These are phyloP conservation scores for Neria commutata DNA, from an alignment of 2,888 invertebrate species.

Conservation along the genomic window DNA sequence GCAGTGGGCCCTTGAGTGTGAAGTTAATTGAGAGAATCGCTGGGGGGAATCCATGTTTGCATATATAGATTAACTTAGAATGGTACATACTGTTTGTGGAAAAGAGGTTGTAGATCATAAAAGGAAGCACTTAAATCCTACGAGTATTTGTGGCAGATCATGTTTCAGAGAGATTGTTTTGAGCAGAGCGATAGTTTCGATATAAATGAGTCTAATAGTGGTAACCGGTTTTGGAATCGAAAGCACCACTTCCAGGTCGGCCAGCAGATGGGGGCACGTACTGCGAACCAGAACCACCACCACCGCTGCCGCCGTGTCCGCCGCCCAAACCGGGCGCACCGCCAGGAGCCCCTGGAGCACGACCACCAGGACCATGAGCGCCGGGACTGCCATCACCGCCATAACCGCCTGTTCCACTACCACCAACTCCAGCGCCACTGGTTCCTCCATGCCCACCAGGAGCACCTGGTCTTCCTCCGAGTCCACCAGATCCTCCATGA, in stretches of 20 bases:
- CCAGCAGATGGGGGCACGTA: conserved; percentile 40
- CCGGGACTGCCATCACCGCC: conserved; percentile 19
- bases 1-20: neutral
- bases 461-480: conserved; percentile 3
- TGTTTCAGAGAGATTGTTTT: conserved; percentile 34
- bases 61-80: neutral
- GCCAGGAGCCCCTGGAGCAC: conserved; percentile 15
- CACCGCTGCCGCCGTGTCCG: conserved; percentile 18
- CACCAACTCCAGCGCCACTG: conserved; percentile 32
- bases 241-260: conserved; percentile 59
- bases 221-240: conserved; percentile 62
- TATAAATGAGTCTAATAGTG: conserved; percentile 55
- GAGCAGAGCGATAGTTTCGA: conserved; percentile 24
- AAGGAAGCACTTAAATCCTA: conserved; percentile 32
- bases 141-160: conserved; percentile 47
- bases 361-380: conserved; percentile 6
- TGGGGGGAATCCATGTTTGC: conserved; percentile 7
- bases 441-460: conserved; percentile 21
- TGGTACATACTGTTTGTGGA: neutral
- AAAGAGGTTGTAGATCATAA: conserved; percentile 7
- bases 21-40: neutral
- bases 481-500: conserved; percentile 9
- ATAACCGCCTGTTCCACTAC: conserved; percentile 7
- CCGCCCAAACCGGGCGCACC: conserved; percentile 32
- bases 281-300: conserved; percentile 37